Percentiles rank a stretch among this genome's conserved stretches.
Conservation (phyloP, 1,140 invertebrate species). For the Battus philenor region DNA sequence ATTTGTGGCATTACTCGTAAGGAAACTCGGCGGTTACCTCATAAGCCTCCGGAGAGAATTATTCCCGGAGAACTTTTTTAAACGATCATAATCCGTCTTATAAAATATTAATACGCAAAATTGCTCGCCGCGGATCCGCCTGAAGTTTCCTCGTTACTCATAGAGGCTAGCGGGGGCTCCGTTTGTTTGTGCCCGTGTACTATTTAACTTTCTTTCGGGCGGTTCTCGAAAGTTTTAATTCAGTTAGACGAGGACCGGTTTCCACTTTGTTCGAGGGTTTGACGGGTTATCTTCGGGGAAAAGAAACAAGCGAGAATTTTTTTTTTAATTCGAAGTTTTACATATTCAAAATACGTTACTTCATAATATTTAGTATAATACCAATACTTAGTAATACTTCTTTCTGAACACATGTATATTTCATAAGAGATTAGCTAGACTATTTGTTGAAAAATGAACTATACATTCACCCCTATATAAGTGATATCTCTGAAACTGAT, state of each 20-base stretch:
- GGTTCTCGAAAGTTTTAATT: constrained; percentile 37
- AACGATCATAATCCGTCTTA: constrained; percentile 17
- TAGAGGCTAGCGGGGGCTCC: constrained; percentile 18
- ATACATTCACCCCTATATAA: no score
- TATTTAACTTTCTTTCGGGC: constrained; percentile 19
- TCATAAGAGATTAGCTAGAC: no score
- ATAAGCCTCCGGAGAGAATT: constrained; percentile 9
- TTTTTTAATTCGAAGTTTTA: no score
- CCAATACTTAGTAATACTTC: no score
- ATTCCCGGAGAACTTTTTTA: constrained; percentile 12
- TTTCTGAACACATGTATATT: no score
- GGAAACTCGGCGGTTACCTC: constrained; percentile 1
- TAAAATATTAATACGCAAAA: constrained; percentile 17
- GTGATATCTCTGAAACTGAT: no score
- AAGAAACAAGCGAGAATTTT: no score
- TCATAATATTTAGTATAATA: no score
- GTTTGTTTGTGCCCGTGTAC: constrained; percentile 19
- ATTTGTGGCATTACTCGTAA: constrained; percentile 2
- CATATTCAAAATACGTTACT: no score
- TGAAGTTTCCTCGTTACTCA: constrained; percentile 21
- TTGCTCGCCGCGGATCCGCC: constrained; percentile 1
- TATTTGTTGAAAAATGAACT: no score
- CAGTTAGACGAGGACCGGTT: constrained; percentile 24
- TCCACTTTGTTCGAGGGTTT: constrained; percentile 12
- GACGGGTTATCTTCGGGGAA: constrained; percentile 15